Conservation (phyloP, 2,797 vertebrate species). For the Fringilla coelebs region DNA sequence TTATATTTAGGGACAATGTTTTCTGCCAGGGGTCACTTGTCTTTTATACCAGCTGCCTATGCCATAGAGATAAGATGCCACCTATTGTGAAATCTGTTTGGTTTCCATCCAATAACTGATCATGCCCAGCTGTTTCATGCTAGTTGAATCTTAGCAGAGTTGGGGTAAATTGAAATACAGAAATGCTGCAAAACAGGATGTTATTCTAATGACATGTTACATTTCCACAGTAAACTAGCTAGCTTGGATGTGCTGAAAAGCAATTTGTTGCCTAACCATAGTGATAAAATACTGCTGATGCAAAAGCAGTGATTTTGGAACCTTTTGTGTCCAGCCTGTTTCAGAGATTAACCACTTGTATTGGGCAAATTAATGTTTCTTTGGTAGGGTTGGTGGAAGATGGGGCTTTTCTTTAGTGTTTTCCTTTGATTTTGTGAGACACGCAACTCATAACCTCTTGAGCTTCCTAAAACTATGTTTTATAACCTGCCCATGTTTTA, state of each 20-base stretch:
- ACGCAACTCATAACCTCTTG: not conserved
- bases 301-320: not conserved
- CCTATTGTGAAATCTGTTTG: slow-evolving; percentile 37
- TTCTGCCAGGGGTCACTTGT: not conserved
- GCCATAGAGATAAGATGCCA: slow-evolving; percentile 8
- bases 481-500: not conserved
- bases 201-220: slow-evolving; percentile 1
- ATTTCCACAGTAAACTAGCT: not conserved
- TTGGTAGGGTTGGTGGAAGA: not conserved
- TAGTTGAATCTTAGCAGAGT: not conserved
- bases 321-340: not conserved
- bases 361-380: not conserved
- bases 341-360: not conserved
- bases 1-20: not conserved
- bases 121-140: slow-evolving; percentile 31
- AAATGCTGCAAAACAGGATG: slow-evolving; percentile 30
- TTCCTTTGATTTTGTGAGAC: not conserved
- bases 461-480: not conserved
- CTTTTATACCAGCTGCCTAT: slow-evolving; percentile 5
- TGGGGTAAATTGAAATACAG: not conserved
- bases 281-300: not conserved
- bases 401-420: not conserved
- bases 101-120: not conserved
- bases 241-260: not conserved
- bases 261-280: not conserved